These are phyloP conservation scores for Monochamus saltuarius DNA, from an alignment of 1,140 invertebrate genomes.

Conservation along the genomic window DNA sequence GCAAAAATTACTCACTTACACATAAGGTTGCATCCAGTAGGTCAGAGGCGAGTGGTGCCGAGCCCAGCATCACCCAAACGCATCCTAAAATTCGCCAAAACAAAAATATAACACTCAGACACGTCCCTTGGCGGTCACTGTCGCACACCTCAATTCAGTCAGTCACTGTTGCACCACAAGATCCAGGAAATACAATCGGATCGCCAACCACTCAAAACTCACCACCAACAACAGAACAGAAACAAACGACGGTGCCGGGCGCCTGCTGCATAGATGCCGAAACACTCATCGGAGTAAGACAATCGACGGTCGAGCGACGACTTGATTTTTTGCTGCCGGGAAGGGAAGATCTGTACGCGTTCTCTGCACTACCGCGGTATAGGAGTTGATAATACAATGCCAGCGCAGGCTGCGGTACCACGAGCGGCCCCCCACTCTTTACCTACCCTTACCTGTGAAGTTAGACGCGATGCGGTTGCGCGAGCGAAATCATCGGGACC, in stretches of 20 bases:
- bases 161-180: too few species aligned
- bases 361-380: slow-evolving; percentile 16
- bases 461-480: slow-evolving; percentile 5
- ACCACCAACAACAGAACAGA: too few species aligned
- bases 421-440: slow-evolving; percentile 14
- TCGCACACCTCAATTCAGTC: slow-evolving; percentile 5
- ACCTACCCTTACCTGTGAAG: slow-evolving; percentile 25
- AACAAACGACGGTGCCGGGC: too few species aligned
- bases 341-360: not conserved
- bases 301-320: too few species aligned
- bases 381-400: slow-evolving; percentile 26
- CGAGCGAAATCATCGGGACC: slow-evolving; percentile 4
- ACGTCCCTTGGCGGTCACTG: not conserved
- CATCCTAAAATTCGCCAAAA: slow-evolving; percentile 38
- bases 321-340: too few species aligned
- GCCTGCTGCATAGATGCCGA: too few species aligned
- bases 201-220: too few species aligned
- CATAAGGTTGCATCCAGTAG: slow-evolving; percentile 50
- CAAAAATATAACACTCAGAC: slow-evolving; percentile 7
- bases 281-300: too few species aligned
- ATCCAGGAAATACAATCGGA: too few species aligned
- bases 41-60: slow-evolving; percentile 49
- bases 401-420: slow-evolving; percentile 8
- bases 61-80: slow-evolving; percentile 48
- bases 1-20: slow-evolving; percentile 39